These are phyloP conservation scores for Neotoxoptera formosana DNA, from an alignment of 1,140 invertebrate species.

Conservation along the genomic window DNA sequence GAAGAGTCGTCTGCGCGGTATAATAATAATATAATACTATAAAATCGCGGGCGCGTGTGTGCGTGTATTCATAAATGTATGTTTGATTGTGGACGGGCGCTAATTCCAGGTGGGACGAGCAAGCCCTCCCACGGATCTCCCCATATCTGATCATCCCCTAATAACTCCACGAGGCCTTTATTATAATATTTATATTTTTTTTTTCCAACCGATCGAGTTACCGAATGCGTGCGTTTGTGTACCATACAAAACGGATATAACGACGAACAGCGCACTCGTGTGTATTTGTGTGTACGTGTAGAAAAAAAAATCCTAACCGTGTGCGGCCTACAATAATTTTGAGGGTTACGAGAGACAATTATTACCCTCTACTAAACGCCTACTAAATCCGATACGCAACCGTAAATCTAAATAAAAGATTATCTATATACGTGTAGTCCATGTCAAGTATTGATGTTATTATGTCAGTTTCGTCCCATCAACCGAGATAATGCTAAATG, in stretches of 20 bases:
- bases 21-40: background rate
- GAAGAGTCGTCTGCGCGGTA: conserved; percentile 9
- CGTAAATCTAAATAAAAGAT: conserved; percentile 49
- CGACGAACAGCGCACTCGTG: conserved; percentile 39
- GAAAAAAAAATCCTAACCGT: conserved; percentile 44
- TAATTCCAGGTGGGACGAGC: conserved; percentile 55
- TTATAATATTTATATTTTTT: conserved; percentile 46
- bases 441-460: conserved; percentile 44
- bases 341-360: conserved; percentile 40
- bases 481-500: conserved; percentile 40
- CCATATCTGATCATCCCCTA: conserved; percentile 57
- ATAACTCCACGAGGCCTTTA: conserved; percentile 52
- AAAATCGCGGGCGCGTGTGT: background rate
- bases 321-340: conserved; percentile 50
- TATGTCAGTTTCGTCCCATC: conserved; percentile 16
- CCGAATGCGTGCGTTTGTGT: conserved; percentile 30
- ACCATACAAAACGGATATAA: conserved; percentile 51
- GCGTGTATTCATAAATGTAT: conserved; percentile 37
- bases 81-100: conserved; percentile 53
- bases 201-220: conserved; percentile 55
- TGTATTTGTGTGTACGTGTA: conserved; percentile 1
- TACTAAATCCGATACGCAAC: conserved; percentile 49
- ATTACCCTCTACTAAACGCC: conserved; percentile 55
- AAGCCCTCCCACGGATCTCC: conserved; percentile 56
- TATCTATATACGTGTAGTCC: conserved; percentile 10